Evolutionary conservation across 2,113 vertebrate genomes (phyloP), one percentile per base, ranked within the genome.

Genomic region (Platanista minor): DNA sequence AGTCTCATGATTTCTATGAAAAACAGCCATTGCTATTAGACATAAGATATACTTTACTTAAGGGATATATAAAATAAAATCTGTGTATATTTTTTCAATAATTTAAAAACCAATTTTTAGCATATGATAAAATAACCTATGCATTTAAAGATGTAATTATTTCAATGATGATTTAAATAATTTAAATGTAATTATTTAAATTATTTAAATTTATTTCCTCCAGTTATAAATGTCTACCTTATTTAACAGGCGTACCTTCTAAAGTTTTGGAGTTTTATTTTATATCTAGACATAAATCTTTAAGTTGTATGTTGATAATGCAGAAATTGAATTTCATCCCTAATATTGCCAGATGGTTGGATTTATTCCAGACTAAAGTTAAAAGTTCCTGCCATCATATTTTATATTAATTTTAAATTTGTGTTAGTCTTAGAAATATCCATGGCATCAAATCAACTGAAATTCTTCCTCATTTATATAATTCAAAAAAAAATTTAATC

Each of bases 231-330:
- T 78, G 77, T 78, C n/a, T 97, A 94, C 31, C 86, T 96, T 29
- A 77, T 89, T 98, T 97, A 94, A 97, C 75, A 92, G 27, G 36
- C 62, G 41, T 62, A 87, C 64, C 39, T 93, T 97, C 10, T 82
- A 86, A 98, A 95, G 77, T 87, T 91, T 97, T 97, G 77, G 54
- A 64, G 46, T 95, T 97, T 97, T 97, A 61, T 87, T 81, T 67
- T 90, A 81, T 95, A 96, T 71, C 23, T 94, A n/a, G 67, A n/a
- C 52, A 93, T 97, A 97, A 98, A 97, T 87, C 69, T 92, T 83
- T 92, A 96, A 96, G 36, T 62, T 91, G 13, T 41, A 83, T 72
- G 61, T 85, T 2, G 1, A 67, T 96, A 80, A 91, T 69, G 87
- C 59, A 96, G 93, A 98, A 97, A 78, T n/a, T 67, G 20, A 81